phyloP scores from a whole-genome alignment of 2,888 invertebrate genomes.

The Tipula helvola region DNA sequence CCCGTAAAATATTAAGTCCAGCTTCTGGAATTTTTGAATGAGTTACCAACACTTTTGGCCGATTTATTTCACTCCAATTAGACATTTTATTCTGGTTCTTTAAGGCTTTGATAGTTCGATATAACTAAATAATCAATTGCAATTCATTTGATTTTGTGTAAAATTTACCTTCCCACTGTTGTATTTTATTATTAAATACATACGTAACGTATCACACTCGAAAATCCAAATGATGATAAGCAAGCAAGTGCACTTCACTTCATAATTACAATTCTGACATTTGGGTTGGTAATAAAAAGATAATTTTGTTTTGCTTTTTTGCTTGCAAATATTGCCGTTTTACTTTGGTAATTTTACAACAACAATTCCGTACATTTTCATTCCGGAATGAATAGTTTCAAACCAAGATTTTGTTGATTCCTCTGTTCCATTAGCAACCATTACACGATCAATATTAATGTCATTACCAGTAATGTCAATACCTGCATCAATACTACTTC shows the following conservation, averaged over 20 bases:
- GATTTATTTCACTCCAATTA: background rate
- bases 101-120: background rate
- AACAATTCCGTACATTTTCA: too few relatives aligned
- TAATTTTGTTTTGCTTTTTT: background rate
- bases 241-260: background rate
- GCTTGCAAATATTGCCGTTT: too few relatives aligned
- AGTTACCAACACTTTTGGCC: slow-evolving; percentile 53
- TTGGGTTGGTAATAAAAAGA: background rate
- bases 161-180: background rate
- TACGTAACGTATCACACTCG: background rate
- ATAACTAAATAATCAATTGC: background rate
- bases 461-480: too few relatives aligned
- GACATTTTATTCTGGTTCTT: background rate
- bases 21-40: slow-evolving; percentile 52
- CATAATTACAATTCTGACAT: background rate
- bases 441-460: too few relatives aligned
- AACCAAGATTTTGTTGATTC: too few relatives aligned
- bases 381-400: too few relatives aligned
- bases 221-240: too few relatives aligned
- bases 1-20: slow-evolving; percentile 48
- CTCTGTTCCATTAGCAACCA: too few relatives aligned
- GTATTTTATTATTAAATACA: background rate
- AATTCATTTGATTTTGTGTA: background rate
- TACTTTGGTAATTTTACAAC: too few relatives aligned
- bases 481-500: too few relatives aligned